Evolutionary conservation across 2,113 vertebrate genomes (phyloP).

Genomic region (Gila orcuttii): DNA sequence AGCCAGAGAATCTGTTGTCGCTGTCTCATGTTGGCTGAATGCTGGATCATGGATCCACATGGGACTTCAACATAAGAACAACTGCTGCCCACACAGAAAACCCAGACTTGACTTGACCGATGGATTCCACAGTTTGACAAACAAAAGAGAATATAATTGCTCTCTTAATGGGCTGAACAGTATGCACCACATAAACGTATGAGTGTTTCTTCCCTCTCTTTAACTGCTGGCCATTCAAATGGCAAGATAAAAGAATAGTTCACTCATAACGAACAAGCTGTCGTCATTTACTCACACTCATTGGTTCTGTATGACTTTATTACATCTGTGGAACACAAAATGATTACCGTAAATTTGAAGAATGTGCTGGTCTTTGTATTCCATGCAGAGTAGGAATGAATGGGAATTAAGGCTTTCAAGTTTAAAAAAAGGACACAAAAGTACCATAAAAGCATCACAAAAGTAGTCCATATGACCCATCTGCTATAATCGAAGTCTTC

Average conservation of each 20-base stretch:
- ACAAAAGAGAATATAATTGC: constrained; percentile 44
- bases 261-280: constrained; percentile 2
- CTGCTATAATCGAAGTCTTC: too few relatives aligned
- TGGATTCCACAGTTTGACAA: constrained; percentile 36
- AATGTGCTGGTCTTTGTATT: not conserved
- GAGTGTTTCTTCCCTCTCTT: constrained; percentile 14
- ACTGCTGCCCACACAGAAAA: constrained; percentile 37
- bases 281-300: not conserved
- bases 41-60: not conserved
- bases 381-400: not conserved
- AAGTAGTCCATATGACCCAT: too few relatives aligned
- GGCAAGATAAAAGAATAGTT: not conserved
- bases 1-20: constrained; percentile 29
- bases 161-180: constrained; percentile 25
- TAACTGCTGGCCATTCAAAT: not conserved
- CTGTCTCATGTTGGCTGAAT: constrained; percentile 9
- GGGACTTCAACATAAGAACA: constrained; percentile 26
- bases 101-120: constrained; percentile 11
- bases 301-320: not conserved
- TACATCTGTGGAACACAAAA: constrained; percentile 1
- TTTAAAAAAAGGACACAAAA: not conserved
- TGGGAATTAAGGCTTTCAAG: not conserved
- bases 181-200: constrained; percentile 32
- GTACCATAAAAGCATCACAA: not conserved
- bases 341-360: not conserved